phyloP scores from a whole-genome alignment of 1,140 invertebrate genomes.

The Rhagoletis zephyria region DNA sequence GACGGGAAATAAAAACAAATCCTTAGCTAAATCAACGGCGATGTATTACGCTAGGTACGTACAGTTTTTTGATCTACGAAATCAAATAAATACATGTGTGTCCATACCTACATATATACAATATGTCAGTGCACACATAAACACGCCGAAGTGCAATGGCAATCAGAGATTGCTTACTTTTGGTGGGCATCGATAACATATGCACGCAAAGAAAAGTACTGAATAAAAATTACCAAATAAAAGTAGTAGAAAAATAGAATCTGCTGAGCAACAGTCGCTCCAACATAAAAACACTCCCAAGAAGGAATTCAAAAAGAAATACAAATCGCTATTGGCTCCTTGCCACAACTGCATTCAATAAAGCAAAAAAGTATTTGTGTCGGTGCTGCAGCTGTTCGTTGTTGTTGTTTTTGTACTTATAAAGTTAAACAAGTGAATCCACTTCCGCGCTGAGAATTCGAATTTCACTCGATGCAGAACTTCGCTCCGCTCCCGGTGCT shows the following conservation, averaged over 20 bases:
- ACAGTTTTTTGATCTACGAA: not conserved
- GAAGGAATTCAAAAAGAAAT: constrained; percentile 22
- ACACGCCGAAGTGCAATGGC: constrained; percentile 3
- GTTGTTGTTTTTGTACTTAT: constrained; percentile 2
- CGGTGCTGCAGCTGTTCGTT: not conserved
- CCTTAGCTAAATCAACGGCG: not conserved
- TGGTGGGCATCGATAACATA: not conserved
- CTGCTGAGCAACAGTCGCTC: not conserved
- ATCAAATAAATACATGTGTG: too few relatives aligned
- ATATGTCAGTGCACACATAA: not conserved
- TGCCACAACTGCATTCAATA: constrained; percentile 16
- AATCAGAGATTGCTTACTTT: not conserved
- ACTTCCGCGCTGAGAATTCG: constrained; percentile 37
- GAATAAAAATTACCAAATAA: constrained; percentile 1
- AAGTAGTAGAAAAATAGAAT: not conserved
- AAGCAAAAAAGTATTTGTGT: not conserved
- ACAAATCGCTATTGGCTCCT: constrained; percentile 50
- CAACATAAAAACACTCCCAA: not conserved
- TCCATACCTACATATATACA: too few relatives aligned
- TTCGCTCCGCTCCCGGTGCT: constrained; percentile 15
- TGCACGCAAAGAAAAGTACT: not conserved
- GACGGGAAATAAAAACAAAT: constrained; percentile 18
- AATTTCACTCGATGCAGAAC: not conserved
- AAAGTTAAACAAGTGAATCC: constrained; percentile 52
- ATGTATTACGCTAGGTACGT: not conserved